A percentile compares a stretch with the other conserved stretches of the same genome.
phyloP scores from a whole-genome alignment of 2,113 vertebrate species.

The Chitala chitala region DNA sequence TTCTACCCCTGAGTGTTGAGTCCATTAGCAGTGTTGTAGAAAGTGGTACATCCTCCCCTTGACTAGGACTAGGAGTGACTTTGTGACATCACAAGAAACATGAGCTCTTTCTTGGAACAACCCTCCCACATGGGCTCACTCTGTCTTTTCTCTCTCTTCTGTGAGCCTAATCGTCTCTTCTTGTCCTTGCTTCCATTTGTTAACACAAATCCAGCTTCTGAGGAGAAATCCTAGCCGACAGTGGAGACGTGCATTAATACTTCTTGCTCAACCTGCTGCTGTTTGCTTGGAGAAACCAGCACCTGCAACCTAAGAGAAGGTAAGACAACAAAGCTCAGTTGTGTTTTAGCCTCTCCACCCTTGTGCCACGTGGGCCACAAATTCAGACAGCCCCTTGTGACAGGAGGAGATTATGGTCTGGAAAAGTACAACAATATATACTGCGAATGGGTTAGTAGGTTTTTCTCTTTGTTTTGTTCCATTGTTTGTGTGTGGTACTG shows the following conservation, averaged over 20 bases:
- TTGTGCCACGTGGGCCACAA: constrained; percentile 17
- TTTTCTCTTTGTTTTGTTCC: background rate
- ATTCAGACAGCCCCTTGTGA: constrained; percentile 6
- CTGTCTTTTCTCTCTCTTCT: constrained; percentile 33
- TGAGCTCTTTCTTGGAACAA: constrained; percentile 47
- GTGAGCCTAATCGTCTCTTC: constrained; percentile 25
- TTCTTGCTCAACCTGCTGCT: constrained; percentile 24
- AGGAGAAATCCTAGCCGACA: constrained; percentile 24
- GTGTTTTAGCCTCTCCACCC: background rate
- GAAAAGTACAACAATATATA: background rate
- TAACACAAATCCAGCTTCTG: constrained; percentile 19
- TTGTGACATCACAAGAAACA: constrained; percentile 63
- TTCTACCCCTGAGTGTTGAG: background rate
- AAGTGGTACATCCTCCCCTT: constrained; percentile 27
- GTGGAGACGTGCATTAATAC: constrained; percentile 22
- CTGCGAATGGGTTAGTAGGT: background rate
- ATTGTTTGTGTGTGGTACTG: too few species aligned
- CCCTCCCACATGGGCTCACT: constrained; percentile 49
- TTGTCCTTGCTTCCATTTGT: constrained; percentile 36
- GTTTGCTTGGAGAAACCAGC: constrained; percentile 13
- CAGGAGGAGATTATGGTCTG: background rate
- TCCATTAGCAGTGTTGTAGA: constrained; percentile 13
- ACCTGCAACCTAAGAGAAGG: constrained; percentile 22
- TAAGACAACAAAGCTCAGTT: constrained; percentile 8
- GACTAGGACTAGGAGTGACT: constrained; percentile 44